These are phyloP conservation scores for Calonectris borealis DNA, from an alignment of 2,113 vertebrate species.

Conservation along the genomic window DNA sequence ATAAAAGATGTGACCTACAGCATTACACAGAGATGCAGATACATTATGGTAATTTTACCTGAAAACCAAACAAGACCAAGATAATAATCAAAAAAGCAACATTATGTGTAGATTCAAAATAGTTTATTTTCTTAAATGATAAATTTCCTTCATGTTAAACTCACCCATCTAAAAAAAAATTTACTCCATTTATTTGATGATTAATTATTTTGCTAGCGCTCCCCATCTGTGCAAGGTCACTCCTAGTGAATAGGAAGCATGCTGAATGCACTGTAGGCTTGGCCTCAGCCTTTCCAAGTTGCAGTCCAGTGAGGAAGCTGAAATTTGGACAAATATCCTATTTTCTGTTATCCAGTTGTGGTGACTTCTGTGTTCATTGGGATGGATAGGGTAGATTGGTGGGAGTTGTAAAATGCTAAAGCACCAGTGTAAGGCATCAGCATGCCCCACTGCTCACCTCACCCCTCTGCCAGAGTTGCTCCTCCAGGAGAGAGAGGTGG, in stretches of 20 bases:
- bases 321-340: background rate
- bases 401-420: background rate
- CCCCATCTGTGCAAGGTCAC: background rate
- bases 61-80: background rate
- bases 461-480: background rate
- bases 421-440: background rate
- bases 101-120: background rate
- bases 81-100: background rate
- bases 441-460: rapidly evolving
- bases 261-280: background rate
- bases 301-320: background rate
- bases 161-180: too few species aligned
- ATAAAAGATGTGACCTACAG: background rate
- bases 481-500: background rate
- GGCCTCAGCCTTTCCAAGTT: background rate
- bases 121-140: background rate
- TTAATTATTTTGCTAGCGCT: background rate
- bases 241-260: background rate
- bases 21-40: background rate
- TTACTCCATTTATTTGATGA: background rate
- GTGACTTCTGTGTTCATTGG: background rate
- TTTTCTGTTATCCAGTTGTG: background rate
- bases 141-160: background rate
- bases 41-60: background rate
- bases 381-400: background rate